Percentiles rank a stretch among this genome's conserved stretches.
phyloP scores from a whole-genome alignment of 2,797 vertebrate species.

The Oreochromis grahami region DNA sequence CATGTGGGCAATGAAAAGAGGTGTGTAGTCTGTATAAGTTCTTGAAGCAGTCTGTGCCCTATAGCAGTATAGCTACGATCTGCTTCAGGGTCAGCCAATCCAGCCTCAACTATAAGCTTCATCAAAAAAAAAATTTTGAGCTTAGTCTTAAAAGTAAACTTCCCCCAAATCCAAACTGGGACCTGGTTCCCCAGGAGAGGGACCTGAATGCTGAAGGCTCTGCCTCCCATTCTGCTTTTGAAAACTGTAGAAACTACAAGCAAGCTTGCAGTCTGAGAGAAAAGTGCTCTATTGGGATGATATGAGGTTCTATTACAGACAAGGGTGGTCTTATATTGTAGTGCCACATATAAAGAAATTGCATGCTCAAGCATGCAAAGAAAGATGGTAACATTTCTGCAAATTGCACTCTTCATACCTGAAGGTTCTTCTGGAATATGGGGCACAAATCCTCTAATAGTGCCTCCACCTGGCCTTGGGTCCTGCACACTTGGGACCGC shows the following conservation, averaged over 20 bases:
- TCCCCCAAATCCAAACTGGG: neutral
- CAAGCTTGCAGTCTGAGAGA: neutral
- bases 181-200: neutral
- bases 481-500: constrained; percentile 84
- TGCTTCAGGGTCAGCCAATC: neutral
- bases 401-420: constrained; percentile 22
- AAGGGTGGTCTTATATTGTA: neutral
- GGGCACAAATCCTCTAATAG: constrained; percentile 63
- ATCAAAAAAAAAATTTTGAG: neutral
- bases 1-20: neutral
- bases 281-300: neutral
- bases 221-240: neutral
- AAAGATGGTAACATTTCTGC: neutral
- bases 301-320: neutral
- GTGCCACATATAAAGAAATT: neutral
- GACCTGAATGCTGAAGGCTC: neutral
- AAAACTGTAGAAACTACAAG: neutral
- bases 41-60: neutral
- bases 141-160: neutral
- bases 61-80: neutral
- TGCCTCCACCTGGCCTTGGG: constrained; percentile 61
- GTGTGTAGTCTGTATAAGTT: neutral
- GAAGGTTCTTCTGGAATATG: constrained; percentile 54
- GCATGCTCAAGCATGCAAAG: neutral
- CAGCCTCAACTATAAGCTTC: neutral